Evolutionary conservation across 2,797 vertebrate genomes (phyloP).

Genomic region (Rhinichthys osculus): DNA sequence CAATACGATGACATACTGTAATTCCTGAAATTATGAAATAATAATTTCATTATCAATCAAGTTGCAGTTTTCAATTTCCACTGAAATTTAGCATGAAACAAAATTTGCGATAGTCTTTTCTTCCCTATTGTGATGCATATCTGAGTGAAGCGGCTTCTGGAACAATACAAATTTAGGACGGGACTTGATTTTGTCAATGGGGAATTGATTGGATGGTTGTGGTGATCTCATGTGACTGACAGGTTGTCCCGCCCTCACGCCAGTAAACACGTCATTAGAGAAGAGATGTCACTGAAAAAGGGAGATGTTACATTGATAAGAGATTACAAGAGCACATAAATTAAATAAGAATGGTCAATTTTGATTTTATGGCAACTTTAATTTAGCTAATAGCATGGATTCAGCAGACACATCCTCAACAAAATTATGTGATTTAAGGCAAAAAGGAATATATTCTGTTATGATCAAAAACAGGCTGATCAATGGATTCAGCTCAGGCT

Average conservation of each 20-base stretch:
- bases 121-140: not conserved
- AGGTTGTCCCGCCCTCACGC: not conserved
- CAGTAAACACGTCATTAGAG: not conserved
- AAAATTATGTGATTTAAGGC: not conserved
- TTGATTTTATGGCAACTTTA: too few relatives aligned
- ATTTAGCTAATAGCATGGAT: not conserved
- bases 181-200: not conserved
- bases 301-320: not conserved
- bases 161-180: not conserved
- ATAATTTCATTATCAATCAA: not conserved
- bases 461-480: not conserved
- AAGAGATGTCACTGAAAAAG: not conserved
- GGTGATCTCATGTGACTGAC: not conserved
- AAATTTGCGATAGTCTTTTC: too few relatives aligned
- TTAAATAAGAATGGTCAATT: not conserved
- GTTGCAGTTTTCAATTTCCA: not conserved
- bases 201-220: not conserved
- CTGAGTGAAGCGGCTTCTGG: not conserved
- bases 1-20: conserved; percentile 24
- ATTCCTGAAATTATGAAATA: conserved; percentile 22
- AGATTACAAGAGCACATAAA: not conserved
- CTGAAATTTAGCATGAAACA: not conserved
- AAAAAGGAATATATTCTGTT: not conserved
- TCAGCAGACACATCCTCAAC: not conserved
- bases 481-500: not conserved